phyloP scores from a whole-genome alignment of 2,888 invertebrate genomes.

The Phlogophora meticulosa region DNA sequence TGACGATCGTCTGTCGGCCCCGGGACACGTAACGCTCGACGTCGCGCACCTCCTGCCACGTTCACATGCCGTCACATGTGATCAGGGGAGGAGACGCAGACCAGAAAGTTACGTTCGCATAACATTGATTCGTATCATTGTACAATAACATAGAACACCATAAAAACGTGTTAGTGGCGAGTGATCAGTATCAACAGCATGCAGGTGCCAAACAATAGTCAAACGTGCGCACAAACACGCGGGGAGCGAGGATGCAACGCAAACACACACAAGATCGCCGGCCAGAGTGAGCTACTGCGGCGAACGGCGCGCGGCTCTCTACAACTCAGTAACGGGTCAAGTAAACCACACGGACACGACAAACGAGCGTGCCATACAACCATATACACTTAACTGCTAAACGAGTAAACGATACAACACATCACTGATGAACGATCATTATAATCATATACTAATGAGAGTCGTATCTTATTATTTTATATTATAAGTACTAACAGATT shows the following conservation, averaged over 20 bases:
- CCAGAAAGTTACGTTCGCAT: slow-evolving; percentile 68
- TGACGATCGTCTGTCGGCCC: slow-evolving; percentile 76
- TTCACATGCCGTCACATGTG: slow-evolving; percentile 76
- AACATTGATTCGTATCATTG: slow-evolving; percentile 29
- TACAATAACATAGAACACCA: slow-evolving; percentile 33
- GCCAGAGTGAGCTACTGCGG: slow-evolving; percentile 87
- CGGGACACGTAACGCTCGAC: slow-evolving; percentile 67
- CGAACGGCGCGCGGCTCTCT: slow-evolving; percentile 73
- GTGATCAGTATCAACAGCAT: slow-evolving; percentile 68
- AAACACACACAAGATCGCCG: slow-evolving; percentile 90
- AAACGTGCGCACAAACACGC: slow-evolving; percentile 77
- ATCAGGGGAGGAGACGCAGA: slow-evolving; percentile 74
- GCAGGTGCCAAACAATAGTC: slow-evolving; percentile 82
- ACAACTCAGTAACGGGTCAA: slow-evolving; percentile 83
- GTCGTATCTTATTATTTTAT: slow-evolving; percentile 16
- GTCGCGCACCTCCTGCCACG: slow-evolving; percentile 73
- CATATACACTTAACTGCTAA: slow-evolving; percentile 39
- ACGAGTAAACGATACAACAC: slow-evolving; percentile 43
- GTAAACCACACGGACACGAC: slow-evolving; percentile 67
- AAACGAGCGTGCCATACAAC: slow-evolving; percentile 62
- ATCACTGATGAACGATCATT: slow-evolving; percentile 39
- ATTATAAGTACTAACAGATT: slow-evolving; percentile 19
- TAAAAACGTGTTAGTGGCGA: slow-evolving; percentile 59
- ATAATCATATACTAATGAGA: slow-evolving; percentile 36
- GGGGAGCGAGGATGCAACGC: slow-evolving; percentile 82